phyloP scores from a whole-genome alignment of 2,888 invertebrate genomes.

The Epistrophe grossulariae region DNA sequence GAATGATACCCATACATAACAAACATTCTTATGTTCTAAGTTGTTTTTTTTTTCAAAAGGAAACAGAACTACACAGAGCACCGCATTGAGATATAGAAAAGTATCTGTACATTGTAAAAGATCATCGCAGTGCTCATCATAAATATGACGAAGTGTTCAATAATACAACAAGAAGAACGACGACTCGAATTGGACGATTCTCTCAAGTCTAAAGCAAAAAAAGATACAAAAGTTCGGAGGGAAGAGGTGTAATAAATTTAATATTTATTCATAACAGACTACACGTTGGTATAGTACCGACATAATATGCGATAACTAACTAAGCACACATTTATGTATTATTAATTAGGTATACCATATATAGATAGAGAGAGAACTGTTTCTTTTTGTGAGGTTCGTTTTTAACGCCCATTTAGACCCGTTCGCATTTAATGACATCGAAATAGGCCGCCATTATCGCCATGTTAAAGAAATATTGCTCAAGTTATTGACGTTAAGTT shows the following conservation, averaged over 20 bases:
- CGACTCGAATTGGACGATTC: not conserved
- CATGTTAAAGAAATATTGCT: constrained; percentile 34
- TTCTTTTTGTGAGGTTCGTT: constrained; percentile 15
- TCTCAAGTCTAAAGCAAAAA: not conserved
- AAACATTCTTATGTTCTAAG: constrained; percentile 1
- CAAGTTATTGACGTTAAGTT: constrained; percentile 41
- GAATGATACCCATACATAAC: constrained; percentile 29
- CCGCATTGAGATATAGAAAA: constrained; percentile 32
- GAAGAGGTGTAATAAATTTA: constrained; percentile 52
- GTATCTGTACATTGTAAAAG: constrained; percentile 5
- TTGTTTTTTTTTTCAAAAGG: constrained; percentile 2
- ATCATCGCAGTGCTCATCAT: constrained; percentile 51
- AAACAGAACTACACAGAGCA: constrained; percentile 41
- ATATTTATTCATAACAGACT: constrained; percentile 30
- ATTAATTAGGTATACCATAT: constrained; percentile 45
- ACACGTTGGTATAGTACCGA: too few species aligned
- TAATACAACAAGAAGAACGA: constrained; percentile 33
- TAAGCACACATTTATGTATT: constrained; percentile 56
- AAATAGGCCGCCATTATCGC: not conserved
- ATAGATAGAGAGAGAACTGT: not conserved
- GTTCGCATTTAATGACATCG: constrained; percentile 45
- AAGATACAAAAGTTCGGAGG: not conserved
- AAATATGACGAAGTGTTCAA: constrained; percentile 70
- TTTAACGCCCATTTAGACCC: constrained; percentile 37
- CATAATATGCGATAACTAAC: not conserved